Evolutionary conservation across 2,797 vertebrate species (phyloP).

Genomic region (Liasis olivaceus): DNA sequence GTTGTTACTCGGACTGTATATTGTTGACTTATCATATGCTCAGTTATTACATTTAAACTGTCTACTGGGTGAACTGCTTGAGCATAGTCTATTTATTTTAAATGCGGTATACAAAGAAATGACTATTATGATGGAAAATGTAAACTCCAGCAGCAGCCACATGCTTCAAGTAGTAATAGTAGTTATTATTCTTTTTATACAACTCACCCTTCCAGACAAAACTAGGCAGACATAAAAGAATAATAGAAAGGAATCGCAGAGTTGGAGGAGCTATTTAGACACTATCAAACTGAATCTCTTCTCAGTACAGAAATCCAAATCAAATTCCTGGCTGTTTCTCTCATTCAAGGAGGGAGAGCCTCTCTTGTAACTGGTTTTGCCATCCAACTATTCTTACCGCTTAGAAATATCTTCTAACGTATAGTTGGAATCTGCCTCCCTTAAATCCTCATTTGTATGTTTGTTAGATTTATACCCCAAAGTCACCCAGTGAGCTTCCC

Average conservation of each 20-base stretch:
- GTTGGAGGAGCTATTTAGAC: neutral
- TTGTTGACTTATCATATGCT: neutral
- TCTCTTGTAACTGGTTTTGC: neutral
- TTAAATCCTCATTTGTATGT: neutral
- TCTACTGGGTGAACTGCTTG: neutral
- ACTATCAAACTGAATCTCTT: neutral
- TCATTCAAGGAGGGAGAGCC: neutral
- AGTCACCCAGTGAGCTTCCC: neutral
- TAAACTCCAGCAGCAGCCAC: neutral
- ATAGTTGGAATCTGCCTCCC: neutral
- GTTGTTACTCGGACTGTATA: neutral
- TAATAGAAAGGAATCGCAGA: neutral
- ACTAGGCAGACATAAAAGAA: neutral
- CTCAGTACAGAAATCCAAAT: neutral
- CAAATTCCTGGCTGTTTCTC: neutral
- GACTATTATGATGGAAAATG: neutral
- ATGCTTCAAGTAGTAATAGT: neutral
- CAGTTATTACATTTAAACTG: neutral
- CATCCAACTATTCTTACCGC: neutral
- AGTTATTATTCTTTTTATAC: neutral
- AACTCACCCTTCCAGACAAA: neutral
- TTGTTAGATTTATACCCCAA: neutral
- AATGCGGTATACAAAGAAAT: neutral
- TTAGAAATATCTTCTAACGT: neutral
- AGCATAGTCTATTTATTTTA: neutral